These are phyloP conservation scores for Hydropsyche tenuis DNA, from an alignment of 1,140 invertebrate species.

Conservation along the genomic window DNA sequence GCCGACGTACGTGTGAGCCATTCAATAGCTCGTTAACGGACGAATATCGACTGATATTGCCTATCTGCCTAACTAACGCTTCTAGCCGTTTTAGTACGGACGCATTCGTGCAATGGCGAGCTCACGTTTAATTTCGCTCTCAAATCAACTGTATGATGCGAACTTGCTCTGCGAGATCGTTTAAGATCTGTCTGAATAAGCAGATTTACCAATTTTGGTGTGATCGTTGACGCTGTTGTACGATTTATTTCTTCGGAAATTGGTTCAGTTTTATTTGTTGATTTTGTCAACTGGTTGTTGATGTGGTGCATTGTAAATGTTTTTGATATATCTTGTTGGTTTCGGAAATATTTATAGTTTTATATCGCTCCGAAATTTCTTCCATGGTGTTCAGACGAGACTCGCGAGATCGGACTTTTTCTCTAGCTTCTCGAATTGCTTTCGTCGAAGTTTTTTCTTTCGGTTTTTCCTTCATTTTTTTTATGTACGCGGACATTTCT, in stretches of 20 bases:
- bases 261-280: no score
- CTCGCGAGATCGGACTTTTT: background rate
- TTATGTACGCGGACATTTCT: conserved; percentile 5
- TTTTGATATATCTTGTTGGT: no score
- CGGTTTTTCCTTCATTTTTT: background rate
- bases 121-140: no score
- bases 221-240: no score
- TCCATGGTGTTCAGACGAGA: background rate
- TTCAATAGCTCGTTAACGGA: conserved; percentile 37
- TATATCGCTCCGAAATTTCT: background rate
- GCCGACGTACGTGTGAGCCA: conserved; percentile 31
- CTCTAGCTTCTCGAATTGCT: conserved; percentile 12
- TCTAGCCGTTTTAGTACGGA: background rate
- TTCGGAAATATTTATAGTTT: background rate
- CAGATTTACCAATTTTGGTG: no score
- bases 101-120: background rate
- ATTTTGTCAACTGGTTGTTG: no score
- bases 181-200: no score
- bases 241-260: no score
- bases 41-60: conserved; percentile 24
- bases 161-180: no score
- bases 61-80: conserved; percentile 22
- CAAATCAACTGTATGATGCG: no score
- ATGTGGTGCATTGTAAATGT: no score
- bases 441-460: conserved; percentile 3